A percentile compares a stretch with the other conserved stretches of the same genome.
These are phyloP conservation scores for Polydesmus complanatus DNA, from an alignment of 2,888 invertebrate species.

Conservation along the genomic window DNA sequence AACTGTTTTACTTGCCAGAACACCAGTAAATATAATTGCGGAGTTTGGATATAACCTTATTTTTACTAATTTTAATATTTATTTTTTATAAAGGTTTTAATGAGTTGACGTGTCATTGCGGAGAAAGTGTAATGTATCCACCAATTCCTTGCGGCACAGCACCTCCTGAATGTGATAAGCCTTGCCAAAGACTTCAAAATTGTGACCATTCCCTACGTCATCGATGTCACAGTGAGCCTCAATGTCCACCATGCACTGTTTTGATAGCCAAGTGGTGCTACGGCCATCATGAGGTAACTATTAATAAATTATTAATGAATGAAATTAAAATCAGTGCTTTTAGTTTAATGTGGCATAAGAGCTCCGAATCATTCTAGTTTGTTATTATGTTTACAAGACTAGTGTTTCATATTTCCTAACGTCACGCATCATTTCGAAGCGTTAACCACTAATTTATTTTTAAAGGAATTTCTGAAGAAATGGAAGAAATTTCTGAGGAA, in stretches of 20 bases:
- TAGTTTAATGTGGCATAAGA: neutral
- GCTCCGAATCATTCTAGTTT: no score
- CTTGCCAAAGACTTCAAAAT: constrained; percentile 57
- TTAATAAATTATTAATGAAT: neutral
- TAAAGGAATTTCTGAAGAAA: no score
- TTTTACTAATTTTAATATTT: neutral
- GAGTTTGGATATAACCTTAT: neutral
- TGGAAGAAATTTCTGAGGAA: no score
- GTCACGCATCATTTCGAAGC: no score
- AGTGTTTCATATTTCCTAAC: no score
- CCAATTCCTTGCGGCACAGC: constrained; percentile 86
- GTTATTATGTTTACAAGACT: no score
- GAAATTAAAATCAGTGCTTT: neutral
- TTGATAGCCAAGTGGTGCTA: constrained; percentile 73
- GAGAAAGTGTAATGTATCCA: constrained; percentile 67
- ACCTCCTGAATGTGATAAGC: constrained; percentile 61
- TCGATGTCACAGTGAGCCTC: constrained; percentile 57
- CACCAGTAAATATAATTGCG: constrained; percentile 44
- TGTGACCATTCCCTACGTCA: constrained; percentile 75
- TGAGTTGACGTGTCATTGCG: constrained; percentile 83
- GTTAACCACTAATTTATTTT: no score
- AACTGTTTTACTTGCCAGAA: constrained; percentile 37
- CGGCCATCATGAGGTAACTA: constrained; percentile 53
- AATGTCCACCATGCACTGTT: constrained; percentile 72
- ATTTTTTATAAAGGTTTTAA: constrained; percentile 49